These are phyloP conservation scores for Saccostrea glomerata DNA, from an alignment of 1,140 invertebrate genomes.

Conservation along the genomic window DNA sequence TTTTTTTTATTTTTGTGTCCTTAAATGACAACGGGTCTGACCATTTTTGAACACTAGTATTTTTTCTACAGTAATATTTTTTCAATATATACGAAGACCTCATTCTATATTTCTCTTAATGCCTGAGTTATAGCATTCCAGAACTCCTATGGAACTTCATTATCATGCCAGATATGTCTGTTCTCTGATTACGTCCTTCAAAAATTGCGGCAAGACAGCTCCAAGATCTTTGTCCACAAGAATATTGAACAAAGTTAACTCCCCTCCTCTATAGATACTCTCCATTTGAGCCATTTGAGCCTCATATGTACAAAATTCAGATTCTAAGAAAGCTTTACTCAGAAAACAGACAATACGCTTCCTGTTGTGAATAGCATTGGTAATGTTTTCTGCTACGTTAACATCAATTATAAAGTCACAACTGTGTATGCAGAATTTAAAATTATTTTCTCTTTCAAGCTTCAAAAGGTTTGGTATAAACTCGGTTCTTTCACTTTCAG, in stretches of 20 bases:
- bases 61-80: no score
- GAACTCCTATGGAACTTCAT: neutral
- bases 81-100: no score
- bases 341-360: neutral
- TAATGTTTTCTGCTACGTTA: neutral
- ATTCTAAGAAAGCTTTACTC: neutral
- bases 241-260: neutral
- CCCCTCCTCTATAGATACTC: neutral
- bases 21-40: no score
- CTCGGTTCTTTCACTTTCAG: neutral
- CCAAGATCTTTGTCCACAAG: neutral
- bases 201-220: neutral
- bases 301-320: neutral
- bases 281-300: neutral
- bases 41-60: no score
- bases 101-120: neutral
- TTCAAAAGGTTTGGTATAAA: neutral
- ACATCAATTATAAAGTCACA: neutral
- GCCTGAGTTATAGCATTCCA: neutral
- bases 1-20: no score
- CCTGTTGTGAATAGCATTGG: neutral
- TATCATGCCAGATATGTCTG: neutral
- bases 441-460: neutral
- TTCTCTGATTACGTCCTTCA: neutral
- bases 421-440: neutral